Percentiles rank a stretch among this genome's conserved stretches.
Conservation (phyloP, 2,888 invertebrate species). For the Heliconius aoede region DNA sequence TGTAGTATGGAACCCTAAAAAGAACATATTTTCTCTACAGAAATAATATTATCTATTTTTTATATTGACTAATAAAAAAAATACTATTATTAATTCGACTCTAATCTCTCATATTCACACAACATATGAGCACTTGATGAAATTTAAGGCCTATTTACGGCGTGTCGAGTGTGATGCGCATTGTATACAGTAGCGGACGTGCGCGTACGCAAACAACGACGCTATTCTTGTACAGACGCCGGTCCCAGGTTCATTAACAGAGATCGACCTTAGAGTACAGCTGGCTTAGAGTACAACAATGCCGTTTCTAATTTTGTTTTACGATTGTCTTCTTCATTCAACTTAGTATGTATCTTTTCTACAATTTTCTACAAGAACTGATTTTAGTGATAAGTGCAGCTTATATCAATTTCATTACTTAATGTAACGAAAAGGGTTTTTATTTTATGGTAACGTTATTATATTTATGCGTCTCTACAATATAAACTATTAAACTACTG, state of each 20-base stretch:
- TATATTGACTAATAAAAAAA: not conserved
- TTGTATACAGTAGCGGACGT: constrained; percentile 56
- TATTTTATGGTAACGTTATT: not conserved
- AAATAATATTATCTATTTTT: not conserved
- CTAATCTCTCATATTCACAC: constrained; percentile 48
- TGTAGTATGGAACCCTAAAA: no score
- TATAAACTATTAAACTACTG: not conserved
- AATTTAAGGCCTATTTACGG: constrained; percentile 62
- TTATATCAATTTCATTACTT: no score
- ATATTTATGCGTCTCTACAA: not conserved
- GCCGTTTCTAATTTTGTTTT: constrained; percentile 41
- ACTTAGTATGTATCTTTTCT: not conserved
- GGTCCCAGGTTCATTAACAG: constrained; percentile 68
- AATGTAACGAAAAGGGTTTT: not conserved
- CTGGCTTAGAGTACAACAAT: constrained; percentile 44
- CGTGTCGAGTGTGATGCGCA: constrained; percentile 57
- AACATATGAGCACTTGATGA: constrained; percentile 67
- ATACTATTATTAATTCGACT: constrained; percentile 36
- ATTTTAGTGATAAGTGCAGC: not conserved
- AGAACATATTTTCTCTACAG: not conserved
- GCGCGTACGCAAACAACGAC: constrained; percentile 63
- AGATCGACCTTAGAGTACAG: constrained; percentile 53
- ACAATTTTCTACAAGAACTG: not conserved
- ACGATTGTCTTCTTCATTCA: constrained; percentile 36
- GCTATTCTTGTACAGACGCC: constrained; percentile 63